A percentile compares a stretch with the other conserved stretches of the same genome.
phyloP scores from a whole-genome alignment of 1,140 invertebrate species.

The Onthophagus taurus region DNA sequence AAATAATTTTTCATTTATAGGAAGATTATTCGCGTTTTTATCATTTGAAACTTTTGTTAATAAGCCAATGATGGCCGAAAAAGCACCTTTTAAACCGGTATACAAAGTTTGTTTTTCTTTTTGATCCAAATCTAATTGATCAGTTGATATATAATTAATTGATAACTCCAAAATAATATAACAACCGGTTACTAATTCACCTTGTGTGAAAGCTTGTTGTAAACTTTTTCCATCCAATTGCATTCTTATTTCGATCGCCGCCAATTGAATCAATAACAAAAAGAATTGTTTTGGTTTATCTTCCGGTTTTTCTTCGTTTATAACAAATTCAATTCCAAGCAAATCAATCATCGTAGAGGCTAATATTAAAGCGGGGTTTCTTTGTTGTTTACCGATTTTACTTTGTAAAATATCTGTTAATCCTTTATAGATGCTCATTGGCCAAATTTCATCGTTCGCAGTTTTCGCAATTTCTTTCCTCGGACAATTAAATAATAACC shows the following conservation, averaged over 20 bases:
- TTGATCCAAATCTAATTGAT: slow-evolving; percentile 73
- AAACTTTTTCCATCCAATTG: slow-evolving; percentile 77
- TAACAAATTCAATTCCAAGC: slow-evolving; percentile 74
- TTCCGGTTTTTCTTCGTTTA: slow-evolving; percentile 67
- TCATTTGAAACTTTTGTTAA: slow-evolving; percentile 63
- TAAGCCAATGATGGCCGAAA: slow-evolving; percentile 69
- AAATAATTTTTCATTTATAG: slow-evolving; percentile 58
- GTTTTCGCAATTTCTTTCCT: slow-evolving; percentile 50
- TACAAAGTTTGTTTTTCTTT: slow-evolving; percentile 86
- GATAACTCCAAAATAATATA: slow-evolving; percentile 76
- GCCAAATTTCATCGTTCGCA: slow-evolving; percentile 63
- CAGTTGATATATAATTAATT: slow-evolving; percentile 69
- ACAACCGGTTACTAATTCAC: slow-evolving; percentile 69
- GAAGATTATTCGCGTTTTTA: slow-evolving; percentile 53
- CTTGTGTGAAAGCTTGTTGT: slow-evolving; percentile 64
- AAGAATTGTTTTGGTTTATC: slow-evolving; percentile 74
- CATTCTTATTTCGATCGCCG: slow-evolving; percentile 87
- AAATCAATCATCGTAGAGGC: slow-evolving; percentile 69
- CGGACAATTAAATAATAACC: slow-evolving; percentile 63
- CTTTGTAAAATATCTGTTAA: slow-evolving; percentile 72
- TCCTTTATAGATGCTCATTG: slow-evolving; percentile 65
- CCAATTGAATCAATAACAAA: slow-evolving; percentile 72
- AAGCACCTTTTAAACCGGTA: slow-evolving; percentile 82
- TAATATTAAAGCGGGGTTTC: slow-evolving; percentile 77
- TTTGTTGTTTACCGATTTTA: slow-evolving; percentile 76